phyloP scores from a whole-genome alignment of 92 coral and sea anemone genomes.

The Palythoa heliodiscus region DNA sequence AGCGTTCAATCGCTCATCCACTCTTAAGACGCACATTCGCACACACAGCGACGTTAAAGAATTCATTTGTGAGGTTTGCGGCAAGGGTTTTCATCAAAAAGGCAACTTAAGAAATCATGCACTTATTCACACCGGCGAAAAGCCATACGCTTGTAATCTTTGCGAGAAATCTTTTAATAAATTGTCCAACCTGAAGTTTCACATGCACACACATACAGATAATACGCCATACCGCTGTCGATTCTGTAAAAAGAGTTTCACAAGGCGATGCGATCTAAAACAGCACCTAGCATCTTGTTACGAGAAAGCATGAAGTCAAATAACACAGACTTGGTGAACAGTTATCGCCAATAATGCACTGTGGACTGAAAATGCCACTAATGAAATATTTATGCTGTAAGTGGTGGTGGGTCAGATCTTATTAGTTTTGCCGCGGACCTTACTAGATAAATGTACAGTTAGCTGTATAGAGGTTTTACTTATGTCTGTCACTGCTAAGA shows the following conservation, averaged over 20 bases:
- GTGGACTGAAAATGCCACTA: slow-evolving; percentile 2
- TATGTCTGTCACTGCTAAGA: no score
- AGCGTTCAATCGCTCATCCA: slow-evolving; percentile 99
- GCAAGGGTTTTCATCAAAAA: slow-evolving; percentile 99
- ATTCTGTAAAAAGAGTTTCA: slow-evolving; percentile 81
- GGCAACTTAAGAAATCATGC: slow-evolving; percentile 98
- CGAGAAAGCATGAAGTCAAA: slow-evolving; percentile 20
- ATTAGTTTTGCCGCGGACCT: neutral
- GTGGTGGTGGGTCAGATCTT: neutral
- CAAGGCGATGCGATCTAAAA: slow-evolving; percentile 96
- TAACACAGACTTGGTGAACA: slow-evolving; percentile 2
- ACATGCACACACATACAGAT: slow-evolving; percentile 95
- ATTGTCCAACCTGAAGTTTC: slow-evolving; percentile 95
- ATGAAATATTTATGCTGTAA: slow-evolving; percentile 19
- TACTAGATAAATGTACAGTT: neutral
- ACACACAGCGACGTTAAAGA: slow-evolving; percentile 94
- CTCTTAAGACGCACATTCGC: slow-evolving; percentile 96
- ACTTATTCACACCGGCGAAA: slow-evolving; percentile 97
- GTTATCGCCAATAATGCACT: slow-evolving; percentile 27
- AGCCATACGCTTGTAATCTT: slow-evolving; percentile 90
- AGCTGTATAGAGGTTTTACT: neutral
- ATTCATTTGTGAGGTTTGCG: slow-evolving; percentile 88
- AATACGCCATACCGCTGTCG: slow-evolving; percentile 96
- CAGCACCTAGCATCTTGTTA: slow-evolving; percentile 72
- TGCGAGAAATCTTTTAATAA: slow-evolving; percentile 97